Conservation (phyloP, 2,797 vertebrate genomes). For the Nothura maculosa region DNA sequence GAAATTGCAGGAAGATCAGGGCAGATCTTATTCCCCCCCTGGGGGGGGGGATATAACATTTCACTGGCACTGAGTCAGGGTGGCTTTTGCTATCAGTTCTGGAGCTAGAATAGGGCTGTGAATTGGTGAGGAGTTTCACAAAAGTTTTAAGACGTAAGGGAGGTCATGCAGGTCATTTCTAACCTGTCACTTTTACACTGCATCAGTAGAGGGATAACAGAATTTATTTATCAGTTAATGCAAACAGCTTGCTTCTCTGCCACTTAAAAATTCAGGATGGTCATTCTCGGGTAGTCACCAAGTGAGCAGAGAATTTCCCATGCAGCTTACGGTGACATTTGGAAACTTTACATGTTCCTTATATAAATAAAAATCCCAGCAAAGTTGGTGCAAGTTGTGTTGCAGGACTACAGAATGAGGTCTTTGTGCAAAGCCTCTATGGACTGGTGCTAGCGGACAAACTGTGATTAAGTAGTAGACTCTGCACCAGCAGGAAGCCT, state of each 20-base stretch:
- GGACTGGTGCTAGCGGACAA: neutral
- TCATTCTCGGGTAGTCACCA: neutral
- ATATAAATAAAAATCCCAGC: fast-evolving
- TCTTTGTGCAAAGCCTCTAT: neutral
- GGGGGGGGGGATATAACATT: no score
- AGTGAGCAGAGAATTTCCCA: neutral
- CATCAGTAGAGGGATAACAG: neutral
- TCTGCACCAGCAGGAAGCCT: neutral
- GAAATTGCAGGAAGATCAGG: neutral
- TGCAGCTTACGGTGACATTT: neutral
- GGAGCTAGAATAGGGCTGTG: neutral
- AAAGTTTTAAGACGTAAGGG: neutral
- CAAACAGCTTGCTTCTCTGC: neutral
- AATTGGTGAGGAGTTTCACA: neutral
- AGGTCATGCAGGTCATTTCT: neutral
- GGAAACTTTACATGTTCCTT: neutral
- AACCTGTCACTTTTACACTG: fast-evolving
- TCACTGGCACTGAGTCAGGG: fast-evolving
- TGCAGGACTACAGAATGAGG: neutral
- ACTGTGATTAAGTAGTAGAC: no score
- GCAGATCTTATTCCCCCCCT: neutral
- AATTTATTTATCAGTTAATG: neutral
- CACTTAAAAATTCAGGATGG: neutral
- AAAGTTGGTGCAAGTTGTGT: neutral
- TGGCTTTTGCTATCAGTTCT: fast-evolving